These are phyloP conservation scores for Porites lutea DNA, from an alignment of 64 coral and sea anemone genomes.

Conservation along the genomic window DNA sequence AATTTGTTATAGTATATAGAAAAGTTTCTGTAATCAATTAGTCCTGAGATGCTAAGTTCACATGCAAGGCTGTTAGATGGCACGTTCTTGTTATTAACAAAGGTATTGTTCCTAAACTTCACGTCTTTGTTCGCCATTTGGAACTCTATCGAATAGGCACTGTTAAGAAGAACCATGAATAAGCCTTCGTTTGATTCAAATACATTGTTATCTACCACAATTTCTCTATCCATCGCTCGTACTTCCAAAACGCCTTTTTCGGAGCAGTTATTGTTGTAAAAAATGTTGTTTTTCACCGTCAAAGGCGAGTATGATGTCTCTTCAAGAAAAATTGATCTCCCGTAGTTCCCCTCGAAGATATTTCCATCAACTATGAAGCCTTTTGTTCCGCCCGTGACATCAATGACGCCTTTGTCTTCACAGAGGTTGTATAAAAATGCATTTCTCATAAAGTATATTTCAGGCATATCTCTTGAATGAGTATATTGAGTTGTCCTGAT, in stretches of 20 bases:
- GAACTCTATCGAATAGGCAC: background rate
- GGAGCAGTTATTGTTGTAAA: background rate
- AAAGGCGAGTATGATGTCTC: background rate
- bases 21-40: background rate
- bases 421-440: slow-evolving; percentile 47
- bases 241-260: slow-evolving; percentile 17
- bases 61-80: background rate
- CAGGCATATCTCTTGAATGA: background rate
- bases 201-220: background rate
- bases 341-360: slow-evolving; percentile 6
- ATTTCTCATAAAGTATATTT: slow-evolving; percentile 39
- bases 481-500: background rate
- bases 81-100: slow-evolving; percentile 9
- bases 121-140: background rate
- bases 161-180: background rate
- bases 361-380: slow-evolving; percentile 16
- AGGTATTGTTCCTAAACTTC: background rate
- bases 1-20: background rate
- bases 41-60: slow-evolving; percentile 5
- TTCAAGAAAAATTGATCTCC: background rate
- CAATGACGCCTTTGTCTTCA: slow-evolving; percentile 53
- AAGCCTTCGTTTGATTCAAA: background rate
- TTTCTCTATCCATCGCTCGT: background rate
- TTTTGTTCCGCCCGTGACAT: background rate
- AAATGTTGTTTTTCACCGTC: background rate